A percentile compares a stretch with the other conserved stretches of the same genome.
These are phyloP conservation scores for Aselliscus stoliczkanus DNA, from an alignment of 2,797 vertebrate species.

Conservation along the genomic window DNA sequence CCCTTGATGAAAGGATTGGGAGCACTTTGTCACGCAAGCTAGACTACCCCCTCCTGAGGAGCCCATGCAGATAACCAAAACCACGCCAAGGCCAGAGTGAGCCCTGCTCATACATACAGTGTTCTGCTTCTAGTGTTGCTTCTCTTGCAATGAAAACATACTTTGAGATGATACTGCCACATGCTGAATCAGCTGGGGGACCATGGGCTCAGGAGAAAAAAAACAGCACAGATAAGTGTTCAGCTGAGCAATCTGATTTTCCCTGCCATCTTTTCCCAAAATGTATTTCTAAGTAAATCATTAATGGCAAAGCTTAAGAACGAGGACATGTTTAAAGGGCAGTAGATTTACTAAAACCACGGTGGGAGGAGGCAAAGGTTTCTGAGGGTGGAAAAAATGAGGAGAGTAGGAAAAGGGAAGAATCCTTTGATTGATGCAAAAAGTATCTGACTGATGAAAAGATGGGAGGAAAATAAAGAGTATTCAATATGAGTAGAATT, in stretches of 20 bases:
- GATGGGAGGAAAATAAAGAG: too few relatives aligned
- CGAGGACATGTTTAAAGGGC: background rate
- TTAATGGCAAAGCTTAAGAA: background rate
- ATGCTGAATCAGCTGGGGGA: background rate
- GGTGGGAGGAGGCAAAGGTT: background rate
- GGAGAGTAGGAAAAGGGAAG: background rate
- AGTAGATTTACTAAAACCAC: background rate
- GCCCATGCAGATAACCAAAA: background rate
- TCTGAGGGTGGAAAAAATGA: background rate
- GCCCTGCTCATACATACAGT: background rate
- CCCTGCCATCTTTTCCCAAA: background rate
- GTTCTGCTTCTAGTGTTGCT: background rate
- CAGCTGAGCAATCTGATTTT: background rate
- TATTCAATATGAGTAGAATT: background rate
- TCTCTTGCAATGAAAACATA: background rate
- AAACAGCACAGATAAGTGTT: background rate
- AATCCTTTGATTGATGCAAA: background rate
- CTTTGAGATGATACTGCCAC: accelerated
- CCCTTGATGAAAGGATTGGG: background rate
- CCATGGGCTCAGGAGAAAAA: background rate
- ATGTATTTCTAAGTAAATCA: background rate
- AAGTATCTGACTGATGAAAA: background rate
- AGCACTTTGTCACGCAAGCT: background rate
- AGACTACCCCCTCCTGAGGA: accelerated
- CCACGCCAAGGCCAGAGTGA: accelerated